These are phyloP conservation scores for Nothura maculosa DNA, from an alignment of 2,797 vertebrate species.

Conservation along the genomic window DNA sequence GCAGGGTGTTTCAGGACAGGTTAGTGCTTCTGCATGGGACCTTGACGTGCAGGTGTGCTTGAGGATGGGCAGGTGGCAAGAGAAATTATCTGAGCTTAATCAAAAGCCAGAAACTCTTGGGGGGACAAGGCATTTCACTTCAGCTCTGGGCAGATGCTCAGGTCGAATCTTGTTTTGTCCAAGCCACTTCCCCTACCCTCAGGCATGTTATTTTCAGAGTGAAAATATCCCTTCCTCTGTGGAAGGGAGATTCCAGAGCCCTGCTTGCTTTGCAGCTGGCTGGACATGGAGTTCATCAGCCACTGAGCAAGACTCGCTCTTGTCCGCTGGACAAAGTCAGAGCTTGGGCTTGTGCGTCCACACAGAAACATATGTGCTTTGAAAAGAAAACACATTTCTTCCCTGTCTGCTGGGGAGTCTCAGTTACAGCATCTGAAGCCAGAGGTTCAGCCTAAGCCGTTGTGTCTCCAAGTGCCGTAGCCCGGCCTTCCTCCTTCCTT, in stretches of 20 bases:
- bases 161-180: conserved; percentile 68
- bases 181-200: conserved; percentile 63
- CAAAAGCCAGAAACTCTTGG: conserved; percentile 15
- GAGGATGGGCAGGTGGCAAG: conserved; percentile 55
- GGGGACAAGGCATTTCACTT: conserved; percentile 39
- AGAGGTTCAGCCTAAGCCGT: conserved; percentile 27
- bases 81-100: conserved; percentile 57
- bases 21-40: conserved; percentile 9
- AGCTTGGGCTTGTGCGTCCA: neutral
- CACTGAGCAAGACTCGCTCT: neutral
- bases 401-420: conserved; percentile 40
- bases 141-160: conserved; percentile 57
- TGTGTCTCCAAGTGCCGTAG: neutral
- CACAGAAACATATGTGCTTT: neutral
- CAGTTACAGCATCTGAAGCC: conserved; percentile 32
- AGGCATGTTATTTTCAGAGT: conserved; percentile 46
- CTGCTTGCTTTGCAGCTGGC: conserved; percentile 49
- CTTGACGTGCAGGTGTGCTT: neutral
- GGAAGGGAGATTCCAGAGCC: conserved; percentile 58
- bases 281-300: conserved; percentile 32
- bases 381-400: conserved; percentile 46
- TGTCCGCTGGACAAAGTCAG: neutral
- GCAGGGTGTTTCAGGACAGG: neutral
- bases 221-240: neutral
- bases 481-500: conserved; percentile 30